Evolutionary conservation across 92 coral and sea anemone genomes (phyloP).

Genomic region (Epizoanthus stellaris): DNA sequence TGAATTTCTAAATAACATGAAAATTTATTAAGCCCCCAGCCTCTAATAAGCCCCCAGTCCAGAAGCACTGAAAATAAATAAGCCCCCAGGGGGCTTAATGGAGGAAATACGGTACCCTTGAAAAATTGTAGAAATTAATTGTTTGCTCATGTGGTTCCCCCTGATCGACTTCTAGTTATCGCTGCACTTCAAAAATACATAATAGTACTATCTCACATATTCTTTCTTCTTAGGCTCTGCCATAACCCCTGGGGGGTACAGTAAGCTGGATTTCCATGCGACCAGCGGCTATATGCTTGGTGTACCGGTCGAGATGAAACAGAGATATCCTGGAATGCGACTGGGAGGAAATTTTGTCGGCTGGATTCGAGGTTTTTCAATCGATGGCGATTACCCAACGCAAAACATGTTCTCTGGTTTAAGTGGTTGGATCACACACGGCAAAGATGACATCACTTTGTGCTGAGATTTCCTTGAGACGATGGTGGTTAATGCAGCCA

Average conservation of each 20-base stretch:
- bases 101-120: no score
- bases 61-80: no score
- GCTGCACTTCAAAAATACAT: no score
- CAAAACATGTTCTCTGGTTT: conserved; percentile 10
- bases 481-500: no score
- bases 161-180: no score
- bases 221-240: conserved; percentile 7
- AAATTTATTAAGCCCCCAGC: no score
- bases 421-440: conserved; percentile 12
- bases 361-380: conserved; percentile 33
- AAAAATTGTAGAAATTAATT: no score
- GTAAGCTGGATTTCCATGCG: conserved; percentile 31
- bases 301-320: conserved; percentile 27
- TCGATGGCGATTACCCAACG: conserved; percentile 41
- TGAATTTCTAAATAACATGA: no score
- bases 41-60: no score
- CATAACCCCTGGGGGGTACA: conserved; percentile 37
- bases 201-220: no score
- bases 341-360: conserved; percentile 27
- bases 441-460: conserved; percentile 10
- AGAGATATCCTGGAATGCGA: conserved; percentile 25
- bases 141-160: no score
- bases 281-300: conserved; percentile 31
- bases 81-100: no score
- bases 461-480: not conserved